Evolutionary conservation across 1,140 invertebrate species (phyloP), one percentile per base, ranked within the genome.

Genomic region (Platyscapa corneri): DNA sequence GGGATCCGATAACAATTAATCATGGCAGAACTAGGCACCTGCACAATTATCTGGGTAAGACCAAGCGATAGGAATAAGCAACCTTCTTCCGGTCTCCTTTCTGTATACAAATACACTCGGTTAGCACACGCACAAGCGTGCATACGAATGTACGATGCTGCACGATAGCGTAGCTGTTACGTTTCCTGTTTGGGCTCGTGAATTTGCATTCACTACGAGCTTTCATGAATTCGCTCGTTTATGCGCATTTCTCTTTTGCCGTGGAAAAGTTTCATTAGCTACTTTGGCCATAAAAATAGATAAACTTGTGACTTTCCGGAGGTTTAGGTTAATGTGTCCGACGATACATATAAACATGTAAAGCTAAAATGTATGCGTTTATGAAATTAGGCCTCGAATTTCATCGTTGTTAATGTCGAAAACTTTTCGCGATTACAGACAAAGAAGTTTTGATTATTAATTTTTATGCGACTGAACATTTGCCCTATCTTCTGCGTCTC

Each of bases 21-120:
- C 82, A 49, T 32, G 74, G 20, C 53, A 16, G 14, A 80, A 65
- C 77, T 60, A 56, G 49, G 23, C n/a, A 42, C 18, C 8, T 16
- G 34, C 37, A 37, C 60, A 83, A 83, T 83, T 83, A 83, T 83
- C 82, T 77, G 37, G 82, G 77, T 83, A 83, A 83, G 74, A 60
- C 56, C 56, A 27, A 6, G 37, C 77, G 77, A 80, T 80, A 64
- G 56, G 56, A 80, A 65, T 42, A 39, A 75, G 8, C 72, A 75
- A 75, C 16, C 6, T 18, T 70, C 67, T 70, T 70, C 67, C 67
- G 67, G 67, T 1, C 67, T n/a, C n/a, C n/a, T 37, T 37, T 64
- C 27, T 30, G n/a, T 12, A 30, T n/a, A 64, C 27, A 64, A 64
- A 64, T n/a, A 64, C 12, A 30, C 5, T n/a, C n/a, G 16, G 49